Conservation (phyloP, 1,140 invertebrate species). For the Drosophila ambigua region DNA sequence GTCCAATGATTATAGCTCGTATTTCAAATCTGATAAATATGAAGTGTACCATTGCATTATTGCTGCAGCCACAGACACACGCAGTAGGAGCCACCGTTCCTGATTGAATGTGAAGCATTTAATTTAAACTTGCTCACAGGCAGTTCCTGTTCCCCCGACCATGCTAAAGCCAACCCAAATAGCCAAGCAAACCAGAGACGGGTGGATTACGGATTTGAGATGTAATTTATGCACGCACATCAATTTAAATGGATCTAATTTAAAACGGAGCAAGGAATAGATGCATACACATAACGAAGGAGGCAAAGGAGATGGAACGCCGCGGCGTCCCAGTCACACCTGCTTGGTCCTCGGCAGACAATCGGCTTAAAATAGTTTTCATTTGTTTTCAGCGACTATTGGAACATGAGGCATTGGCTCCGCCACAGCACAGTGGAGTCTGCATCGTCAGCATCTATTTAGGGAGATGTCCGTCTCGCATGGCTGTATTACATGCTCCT, state of each 20-base stretch:
- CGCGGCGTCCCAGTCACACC: conserved; percentile 31
- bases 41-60: conserved; percentile 75
- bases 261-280: conserved; percentile 58
- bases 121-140: conserved; percentile 75
- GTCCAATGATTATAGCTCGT: conserved; percentile 26
- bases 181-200: conserved; percentile 23
- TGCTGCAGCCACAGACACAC: conserved; percentile 56
- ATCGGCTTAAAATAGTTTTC: conserved; percentile 78
- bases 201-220: conserved; percentile 32
- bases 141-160: background rate
- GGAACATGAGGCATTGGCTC: conserved; percentile 78
- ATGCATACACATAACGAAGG: background rate
- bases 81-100: conserved; percentile 44
- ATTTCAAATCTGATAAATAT: conserved; percentile 63
- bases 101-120: conserved; percentile 82
- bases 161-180: conserved; percentile 13
- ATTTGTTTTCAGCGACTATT: conserved; percentile 66
- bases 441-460: conserved; percentile 46
- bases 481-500: conserved; percentile 6
- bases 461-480: conserved; percentile 2
- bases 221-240: conserved; percentile 81
- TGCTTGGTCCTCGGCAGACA: conserved; percentile 42
- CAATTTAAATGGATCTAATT: conserved; percentile 80
- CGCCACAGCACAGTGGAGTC: conserved; percentile 61
- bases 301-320: conserved; percentile 15